Percentiles rank a stretch among this genome's conserved stretches.
phyloP scores from a whole-genome alignment of 2,113 vertebrate genomes.

The Fulica atra region DNA sequence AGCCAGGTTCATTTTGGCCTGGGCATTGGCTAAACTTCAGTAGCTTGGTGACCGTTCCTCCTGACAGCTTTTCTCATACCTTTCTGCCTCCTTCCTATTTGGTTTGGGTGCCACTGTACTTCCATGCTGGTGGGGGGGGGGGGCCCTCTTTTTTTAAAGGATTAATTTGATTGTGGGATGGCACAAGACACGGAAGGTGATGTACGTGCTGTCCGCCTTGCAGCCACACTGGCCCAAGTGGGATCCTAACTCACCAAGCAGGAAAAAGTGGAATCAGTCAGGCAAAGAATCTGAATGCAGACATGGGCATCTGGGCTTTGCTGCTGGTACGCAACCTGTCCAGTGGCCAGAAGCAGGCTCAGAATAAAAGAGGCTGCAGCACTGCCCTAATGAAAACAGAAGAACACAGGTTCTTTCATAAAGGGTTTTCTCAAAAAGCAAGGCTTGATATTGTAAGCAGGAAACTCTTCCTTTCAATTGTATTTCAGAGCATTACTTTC shows the following conservation, averaged over 20 bases:
- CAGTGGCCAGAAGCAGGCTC: not conserved
- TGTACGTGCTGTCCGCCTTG: fast-evolving
- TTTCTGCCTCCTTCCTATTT: not conserved
- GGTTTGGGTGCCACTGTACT: not conserved
- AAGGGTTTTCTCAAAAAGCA: not conserved
- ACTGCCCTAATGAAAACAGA: not conserved
- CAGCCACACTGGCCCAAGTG: not conserved
- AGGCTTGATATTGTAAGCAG: not conserved
- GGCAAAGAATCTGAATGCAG: not conserved
- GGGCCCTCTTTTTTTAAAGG: not conserved
- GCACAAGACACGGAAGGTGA: fast-evolving
- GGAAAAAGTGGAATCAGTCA: not conserved
- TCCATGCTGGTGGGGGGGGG: not conserved
- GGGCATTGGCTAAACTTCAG: fast-evolving
- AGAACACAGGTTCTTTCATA: not conserved
- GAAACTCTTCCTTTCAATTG: not conserved
- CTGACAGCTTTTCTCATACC: not conserved
- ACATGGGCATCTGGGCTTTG: not conserved
- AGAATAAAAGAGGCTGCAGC: not conserved
- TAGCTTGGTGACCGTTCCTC: not conserved
- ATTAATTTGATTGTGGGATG: not conserved
- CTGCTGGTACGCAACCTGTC: not conserved
- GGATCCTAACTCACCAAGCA: not conserved
- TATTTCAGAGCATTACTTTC: not conserved
- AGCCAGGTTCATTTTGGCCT: not conserved